Conservation (phyloP, 2,888 invertebrate species). For the Caenorhabditis doughertyi region DNA sequence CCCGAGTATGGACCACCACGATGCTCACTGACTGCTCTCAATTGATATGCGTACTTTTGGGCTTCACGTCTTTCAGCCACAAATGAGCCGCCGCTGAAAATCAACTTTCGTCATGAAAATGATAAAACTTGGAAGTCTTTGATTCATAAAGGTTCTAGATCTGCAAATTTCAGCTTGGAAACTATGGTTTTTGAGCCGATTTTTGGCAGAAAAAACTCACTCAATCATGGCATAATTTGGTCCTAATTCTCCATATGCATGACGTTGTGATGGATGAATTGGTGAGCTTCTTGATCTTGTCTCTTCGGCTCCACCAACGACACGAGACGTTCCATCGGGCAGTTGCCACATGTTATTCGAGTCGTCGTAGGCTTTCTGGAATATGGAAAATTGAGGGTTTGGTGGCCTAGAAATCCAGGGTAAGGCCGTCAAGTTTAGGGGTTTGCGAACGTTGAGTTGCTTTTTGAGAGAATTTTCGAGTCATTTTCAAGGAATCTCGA, state of each 20-base stretch:
- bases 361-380: slow-evolving; percentile 66
- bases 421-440: too few relatives aligned
- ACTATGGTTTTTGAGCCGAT: too few relatives aligned
- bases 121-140: too few relatives aligned
- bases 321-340: slow-evolving; percentile 70
- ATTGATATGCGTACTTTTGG: slow-evolving; percentile 86
- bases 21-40: slow-evolving; percentile 93
- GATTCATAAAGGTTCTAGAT: too few relatives aligned
- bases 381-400: neutral
- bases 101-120: too few relatives aligned
- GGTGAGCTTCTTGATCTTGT: slow-evolving; percentile 33
- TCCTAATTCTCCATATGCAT: slow-evolving; percentile 51
- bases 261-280: slow-evolving; percentile 33
- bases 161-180: too few relatives aligned
- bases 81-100: slow-evolving; percentile 74
- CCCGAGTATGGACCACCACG: slow-evolving; percentile 93
- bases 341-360: slow-evolving; percentile 53
- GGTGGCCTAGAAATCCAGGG: neutral
- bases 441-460: too few relatives aligned
- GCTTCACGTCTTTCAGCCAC: slow-evolving; percentile 68
- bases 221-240: slow-evolving; percentile 59
- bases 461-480: too few relatives aligned
- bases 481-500: too few relatives aligned
- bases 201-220: slow-evolving; percentile 41
- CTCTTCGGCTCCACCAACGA: slow-evolving; percentile 70